Evolutionary conservation across 1,140 invertebrate species (phyloP), one percentile per base, ranked within the genome.

Genomic region (Diploscapter pachys): DNA sequence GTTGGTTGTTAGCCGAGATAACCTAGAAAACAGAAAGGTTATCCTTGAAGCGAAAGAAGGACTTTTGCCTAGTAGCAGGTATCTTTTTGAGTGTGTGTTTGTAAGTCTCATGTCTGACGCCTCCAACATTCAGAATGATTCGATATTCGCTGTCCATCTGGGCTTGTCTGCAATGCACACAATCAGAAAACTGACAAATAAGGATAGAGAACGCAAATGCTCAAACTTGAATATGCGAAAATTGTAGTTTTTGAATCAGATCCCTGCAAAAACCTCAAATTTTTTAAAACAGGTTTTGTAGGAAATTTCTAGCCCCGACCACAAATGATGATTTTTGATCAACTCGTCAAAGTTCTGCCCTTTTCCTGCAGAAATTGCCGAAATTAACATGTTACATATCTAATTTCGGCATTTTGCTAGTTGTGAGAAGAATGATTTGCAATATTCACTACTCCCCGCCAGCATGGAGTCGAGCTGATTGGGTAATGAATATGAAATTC

Each of bases 101-200:
- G 88, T 96, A 96, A 64, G 94, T 96, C 88, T 98, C 95, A 87
- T 96, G 95, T 61, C 96, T 89, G 80, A 99, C 96, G 31, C 96
- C 96, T 57, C 96, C 96, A 76, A 98, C 94, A 88, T 98, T 98
- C 79, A 99, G 90, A 73, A 98, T 93, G 78, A 98, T 94, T 85
- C 95, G 92, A 90, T 98, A 95, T 86, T 96, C 93, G 54, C 59
- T 76, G 71, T 81, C 80, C 80, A 81, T 81, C 56, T 73, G 57
- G 64, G 75, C 68, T 48, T 74, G 64, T 71, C 78, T 79, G 78
- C 64, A 79, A 77, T 31, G 31, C 31, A 31, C 31, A 31, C 31
- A 31, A 31, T 31, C 31, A 53, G 5, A 3, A 55, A 4, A 8
- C 6, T 56, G n/a, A 73, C 9, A n/a, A 13, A 13, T 11, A 53